These are phyloP conservation scores for Tychaedon coryphoeus DNA, from an alignment of 2,113 vertebrate species.

Conservation along the genomic window DNA sequence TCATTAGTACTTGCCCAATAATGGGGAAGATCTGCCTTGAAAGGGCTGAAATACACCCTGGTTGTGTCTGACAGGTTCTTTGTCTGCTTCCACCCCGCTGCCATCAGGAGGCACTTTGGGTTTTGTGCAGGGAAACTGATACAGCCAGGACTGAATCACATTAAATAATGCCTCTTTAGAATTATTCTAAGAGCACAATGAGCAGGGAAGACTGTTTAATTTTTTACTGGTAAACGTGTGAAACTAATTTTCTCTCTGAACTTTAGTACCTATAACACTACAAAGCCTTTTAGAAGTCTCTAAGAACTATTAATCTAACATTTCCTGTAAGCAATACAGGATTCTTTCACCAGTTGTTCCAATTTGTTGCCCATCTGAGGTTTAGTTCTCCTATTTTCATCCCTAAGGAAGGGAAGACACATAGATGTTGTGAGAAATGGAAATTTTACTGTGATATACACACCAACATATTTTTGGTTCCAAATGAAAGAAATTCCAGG, in stretches of 20 bases:
- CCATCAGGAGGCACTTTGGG: background rate
- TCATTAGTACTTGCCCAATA: background rate
- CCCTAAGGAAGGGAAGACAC: background rate
- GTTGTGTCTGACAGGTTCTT: background rate
- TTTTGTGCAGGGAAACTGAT: background rate
- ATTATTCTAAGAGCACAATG: background rate
- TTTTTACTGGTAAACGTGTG: background rate
- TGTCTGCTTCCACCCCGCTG: fast-evolving
- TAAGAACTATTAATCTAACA: background rate
- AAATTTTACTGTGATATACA: background rate
- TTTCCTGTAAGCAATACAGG: background rate
- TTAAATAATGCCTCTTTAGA: background rate
- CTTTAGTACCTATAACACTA: too few relatives aligned
- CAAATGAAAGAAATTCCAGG: background rate
- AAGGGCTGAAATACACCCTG: fast-evolving
- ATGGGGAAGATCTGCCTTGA: background rate
- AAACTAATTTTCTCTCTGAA: background rate
- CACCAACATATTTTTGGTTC: background rate
- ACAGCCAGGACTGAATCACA: background rate
- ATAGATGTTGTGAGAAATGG: background rate
- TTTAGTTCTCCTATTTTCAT: background rate
- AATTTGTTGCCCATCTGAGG: background rate
- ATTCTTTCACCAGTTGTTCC: background rate
- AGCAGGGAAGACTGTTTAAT: background rate
- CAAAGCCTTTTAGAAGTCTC: background rate